phyloP scores from a whole-genome alignment of 2,113 vertebrate species.

The Halichoeres trimaculatus region DNA sequence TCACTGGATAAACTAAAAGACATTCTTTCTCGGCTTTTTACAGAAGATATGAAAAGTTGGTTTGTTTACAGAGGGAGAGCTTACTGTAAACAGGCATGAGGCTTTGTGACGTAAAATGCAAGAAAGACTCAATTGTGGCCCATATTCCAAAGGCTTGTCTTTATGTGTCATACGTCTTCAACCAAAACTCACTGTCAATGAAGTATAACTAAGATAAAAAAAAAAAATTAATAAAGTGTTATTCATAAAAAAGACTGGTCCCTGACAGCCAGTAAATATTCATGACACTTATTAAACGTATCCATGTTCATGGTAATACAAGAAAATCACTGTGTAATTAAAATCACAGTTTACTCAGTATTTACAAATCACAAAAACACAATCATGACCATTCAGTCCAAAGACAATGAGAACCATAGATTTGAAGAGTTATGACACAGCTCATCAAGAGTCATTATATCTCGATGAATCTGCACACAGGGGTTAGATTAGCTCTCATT shows the following conservation, averaged over 20 bases:
- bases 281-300: neutral
- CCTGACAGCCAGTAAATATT: neutral
- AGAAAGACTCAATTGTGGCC: no score
- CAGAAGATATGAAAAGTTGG: no score
- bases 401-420: neutral
- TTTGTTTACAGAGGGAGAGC: no score
- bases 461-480: conserved; percentile 18
- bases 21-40: no score
- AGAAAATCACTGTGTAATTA: neutral
- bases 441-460: neutral
- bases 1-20: neutral
- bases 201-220: no score
- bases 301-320: neutral
- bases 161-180: no score
- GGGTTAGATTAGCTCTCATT: conserved; percentile 20
- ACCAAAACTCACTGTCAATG: no score
- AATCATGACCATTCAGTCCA: neutral
- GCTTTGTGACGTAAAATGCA: no score
- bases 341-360: neutral
- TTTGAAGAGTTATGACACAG: neutral
- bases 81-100: no score
- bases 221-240: neutral
- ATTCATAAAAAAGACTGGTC: neutral
- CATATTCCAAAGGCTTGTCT: no score
- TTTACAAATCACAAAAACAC: neutral